Conservation (phyloP, 2,888 invertebrate species). For the Morpho helenor region DNA sequence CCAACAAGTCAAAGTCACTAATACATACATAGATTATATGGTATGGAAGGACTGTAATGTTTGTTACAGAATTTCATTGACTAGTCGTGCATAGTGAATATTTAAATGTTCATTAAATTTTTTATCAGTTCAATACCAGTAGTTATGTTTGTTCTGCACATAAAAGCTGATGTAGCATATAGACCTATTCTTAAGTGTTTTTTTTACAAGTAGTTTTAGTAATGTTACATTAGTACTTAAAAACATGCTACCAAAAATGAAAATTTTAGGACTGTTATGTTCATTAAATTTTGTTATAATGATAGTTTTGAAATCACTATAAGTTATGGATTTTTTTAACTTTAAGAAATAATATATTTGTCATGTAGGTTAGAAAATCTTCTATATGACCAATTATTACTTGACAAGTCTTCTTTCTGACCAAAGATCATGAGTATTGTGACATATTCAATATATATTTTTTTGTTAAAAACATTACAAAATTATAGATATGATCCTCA, state of each 20-base stretch:
- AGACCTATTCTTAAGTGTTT: slow-evolving; percentile 11
- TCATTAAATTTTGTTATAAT: slow-evolving; percentile 49
- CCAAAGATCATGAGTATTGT: slow-evolving; percentile 50
- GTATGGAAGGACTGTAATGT: slow-evolving; percentile 10
- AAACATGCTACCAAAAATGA: slow-evolving; percentile 65
- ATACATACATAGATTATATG: no score
- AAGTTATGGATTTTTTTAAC: slow-evolving; percentile 39
- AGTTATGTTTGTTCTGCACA: slow-evolving; percentile 3
- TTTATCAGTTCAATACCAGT: slow-evolving; percentile 12
- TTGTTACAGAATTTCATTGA: slow-evolving; percentile 30
- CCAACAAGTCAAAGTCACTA: no score
- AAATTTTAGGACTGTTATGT: slow-evolving; percentile 58
- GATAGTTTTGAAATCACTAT: slow-evolving; percentile 38
- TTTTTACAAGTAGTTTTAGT: slow-evolving; percentile 25
- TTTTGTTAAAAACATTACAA: neutral
- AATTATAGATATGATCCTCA: neutral
- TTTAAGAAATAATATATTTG: slow-evolving; percentile 64
- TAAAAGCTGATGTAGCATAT: slow-evolving; percentile 9
- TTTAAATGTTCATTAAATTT: slow-evolving; percentile 26
- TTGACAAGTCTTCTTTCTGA: slow-evolving; percentile 42
- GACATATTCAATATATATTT: slow-evolving; percentile 7
- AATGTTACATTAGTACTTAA: slow-evolving; percentile 67
- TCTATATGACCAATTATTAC: slow-evolving; percentile 13
- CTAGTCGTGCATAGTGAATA: slow-evolving; percentile 55
- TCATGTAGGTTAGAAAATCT: slow-evolving; percentile 39